Evolutionary conservation across 2,888 invertebrate genomes (phyloP), one percentile per base, ranked within the genome.

Genomic region (Melanophora roralis): DNA sequence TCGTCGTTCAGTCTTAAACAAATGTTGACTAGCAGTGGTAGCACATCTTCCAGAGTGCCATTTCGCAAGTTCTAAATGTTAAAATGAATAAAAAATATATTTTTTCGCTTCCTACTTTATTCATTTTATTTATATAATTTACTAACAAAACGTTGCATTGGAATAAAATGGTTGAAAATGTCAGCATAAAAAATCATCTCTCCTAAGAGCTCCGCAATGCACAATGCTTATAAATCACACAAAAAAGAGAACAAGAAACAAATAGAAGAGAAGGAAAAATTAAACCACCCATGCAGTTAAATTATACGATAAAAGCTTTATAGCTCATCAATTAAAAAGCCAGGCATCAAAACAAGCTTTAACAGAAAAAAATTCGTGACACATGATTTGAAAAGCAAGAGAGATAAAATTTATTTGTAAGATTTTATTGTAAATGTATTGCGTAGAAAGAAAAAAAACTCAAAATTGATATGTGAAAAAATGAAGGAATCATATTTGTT

Each of bases 1-100:
- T 93, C 93, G 78, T 92, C 92, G 49, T 93, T 92, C 89, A 93
- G 93, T 89, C 91, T 93, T 64, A 92, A 92, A 84, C 93, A 93
- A 84, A 91, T 93, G 91, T 89, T 92, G 84, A 87, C 92, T 80
- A 88, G 86, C 81, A 88, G 86, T 80, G 84, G 82, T 49, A 84
- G 82, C 81, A 81, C 83, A 32, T 69, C 83, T 1, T 23, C 81
- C 14, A 64, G 59, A 43, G 78, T 82, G 16, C 77, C 83, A 6
- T 72, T 88, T 80, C 86, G 86, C 75, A 88, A 87, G 83, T 84
- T 88, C 38, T 88, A 88, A 84, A 71, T 74, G 49, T 57, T 68
- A 67, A 62, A 6, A 59, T 27, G 55, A 3, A 57, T n/a, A 43
- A 34, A 43, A 74, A 49, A 59, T 51, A 27, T 34, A 27, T 51